Evolutionary conservation across 2,797 vertebrate species (phyloP).

Genomic region (Fratercula arctica): DNA sequence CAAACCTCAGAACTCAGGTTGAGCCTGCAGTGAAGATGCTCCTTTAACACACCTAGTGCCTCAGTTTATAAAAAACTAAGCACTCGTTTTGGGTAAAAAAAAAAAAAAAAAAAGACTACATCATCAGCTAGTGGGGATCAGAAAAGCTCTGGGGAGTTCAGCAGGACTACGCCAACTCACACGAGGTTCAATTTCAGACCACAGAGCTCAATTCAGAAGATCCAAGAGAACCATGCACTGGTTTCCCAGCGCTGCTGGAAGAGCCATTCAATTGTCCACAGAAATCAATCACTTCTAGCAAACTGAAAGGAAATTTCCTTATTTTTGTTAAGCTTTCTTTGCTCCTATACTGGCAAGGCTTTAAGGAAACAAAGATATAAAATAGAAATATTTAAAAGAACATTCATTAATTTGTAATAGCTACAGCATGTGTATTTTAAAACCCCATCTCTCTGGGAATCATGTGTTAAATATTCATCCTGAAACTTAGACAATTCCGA

Average conservation of each 20-base stretch:
- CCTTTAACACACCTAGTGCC: neutral
- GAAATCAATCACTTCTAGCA: neutral
- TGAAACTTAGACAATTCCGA: neutral
- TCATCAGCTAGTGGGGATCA: neutral
- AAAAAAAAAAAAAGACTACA: neutral
- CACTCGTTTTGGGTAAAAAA: fast-evolving
- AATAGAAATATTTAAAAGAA: neutral
- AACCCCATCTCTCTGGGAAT: neutral
- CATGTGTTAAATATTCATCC: neutral
- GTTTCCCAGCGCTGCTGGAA: neutral
- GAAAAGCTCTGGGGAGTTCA: neutral
- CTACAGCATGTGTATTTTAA: neutral
- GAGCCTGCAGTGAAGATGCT: neutral
- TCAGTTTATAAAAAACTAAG: neutral
- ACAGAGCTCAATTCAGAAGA: neutral
- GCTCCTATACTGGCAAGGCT: neutral
- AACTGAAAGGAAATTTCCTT: neutral
- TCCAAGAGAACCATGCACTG: neutral
- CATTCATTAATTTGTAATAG: neutral
- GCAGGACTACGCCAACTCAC: neutral
- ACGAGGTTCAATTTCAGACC: neutral
- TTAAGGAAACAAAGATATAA: neutral
- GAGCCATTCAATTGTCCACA: neutral
- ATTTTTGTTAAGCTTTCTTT: neutral
- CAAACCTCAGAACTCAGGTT: neutral